phyloP scores from a whole-genome alignment of 2,888 invertebrate species.

The Drosophila lacicola region DNA sequence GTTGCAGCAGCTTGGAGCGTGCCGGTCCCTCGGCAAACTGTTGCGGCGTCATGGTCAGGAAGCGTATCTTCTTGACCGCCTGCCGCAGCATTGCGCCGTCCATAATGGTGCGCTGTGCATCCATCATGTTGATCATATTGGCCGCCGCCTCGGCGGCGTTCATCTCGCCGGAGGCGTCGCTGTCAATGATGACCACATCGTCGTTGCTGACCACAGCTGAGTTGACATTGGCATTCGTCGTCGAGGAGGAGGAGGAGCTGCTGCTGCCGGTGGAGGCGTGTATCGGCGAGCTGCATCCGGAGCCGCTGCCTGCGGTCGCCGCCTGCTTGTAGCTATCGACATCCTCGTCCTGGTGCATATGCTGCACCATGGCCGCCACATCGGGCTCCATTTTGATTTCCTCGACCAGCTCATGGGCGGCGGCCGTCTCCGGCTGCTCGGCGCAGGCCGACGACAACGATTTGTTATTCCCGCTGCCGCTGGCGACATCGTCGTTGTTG shows the following conservation, averaged over 20 bases:
- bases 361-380: constrained; percentile 81
- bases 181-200: constrained; percentile 81
- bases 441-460: background rate
- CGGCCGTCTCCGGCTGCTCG: constrained; percentile 50
- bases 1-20: constrained; percentile 89
- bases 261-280: constrained; percentile 4
- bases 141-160: constrained; percentile 55
- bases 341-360: constrained; percentile 72
- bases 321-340: constrained; percentile 43
- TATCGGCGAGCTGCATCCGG: constrained; percentile 24
- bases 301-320: constrained; percentile 11
- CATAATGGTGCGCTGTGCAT: constrained; percentile 78
- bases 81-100: constrained; percentile 86
- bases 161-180: constrained; percentile 69
- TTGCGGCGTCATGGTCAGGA: constrained; percentile 91
- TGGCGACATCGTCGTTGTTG: constrained; percentile 37
- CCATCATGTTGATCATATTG: constrained; percentile 78
- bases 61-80: constrained; percentile 91
- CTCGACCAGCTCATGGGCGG: constrained; percentile 58
- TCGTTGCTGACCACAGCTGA: constrained; percentile 40
- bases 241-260: constrained; percentile 6
- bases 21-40: constrained; percentile 94
- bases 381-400: constrained; percentile 83
- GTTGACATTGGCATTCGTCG: constrained; percentile 10
- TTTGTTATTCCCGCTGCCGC: constrained; percentile 9